Conservation (phyloP, 1,140 invertebrate genomes). For the Nilaparvata lugens region DNA sequence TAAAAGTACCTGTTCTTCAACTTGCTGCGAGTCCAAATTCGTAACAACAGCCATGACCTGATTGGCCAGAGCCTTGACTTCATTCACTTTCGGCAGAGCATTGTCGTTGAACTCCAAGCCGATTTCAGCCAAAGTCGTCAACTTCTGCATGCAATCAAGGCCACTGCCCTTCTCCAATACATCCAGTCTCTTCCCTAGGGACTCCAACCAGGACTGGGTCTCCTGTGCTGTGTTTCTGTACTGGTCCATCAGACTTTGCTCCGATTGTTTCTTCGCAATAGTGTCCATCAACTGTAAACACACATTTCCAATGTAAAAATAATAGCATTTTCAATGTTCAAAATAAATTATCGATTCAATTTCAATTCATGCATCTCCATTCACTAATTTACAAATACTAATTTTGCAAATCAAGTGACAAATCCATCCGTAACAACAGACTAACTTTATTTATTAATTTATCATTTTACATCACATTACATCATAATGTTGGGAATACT, state of each 20-base stretch:
- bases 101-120: slow-evolving; percentile 46
- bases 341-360: too few species aligned
- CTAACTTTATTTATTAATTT: too few species aligned
- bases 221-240: slow-evolving; percentile 65
- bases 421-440: too few species aligned
- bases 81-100: slow-evolving; percentile 45
- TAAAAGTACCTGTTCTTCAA: slow-evolving; percentile 64
- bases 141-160: slow-evolving; percentile 70
- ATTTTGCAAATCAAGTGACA: too few species aligned
- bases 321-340: too few species aligned
- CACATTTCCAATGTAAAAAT: too few species aligned
- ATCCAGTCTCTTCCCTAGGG: slow-evolving; percentile 65
- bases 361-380: too few species aligned
- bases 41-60: slow-evolving; percentile 70
- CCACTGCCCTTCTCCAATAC: slow-evolving; percentile 71
- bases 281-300: slow-evolving; percentile 48
- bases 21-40: slow-evolving; percentile 79
- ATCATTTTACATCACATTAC: too few species aligned
- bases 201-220: slow-evolving; percentile 71
- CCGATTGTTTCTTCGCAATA: slow-evolving; percentile 62
- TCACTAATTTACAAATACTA: too few species aligned
- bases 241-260: slow-evolving; percentile 66
- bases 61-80: slow-evolving; percentile 54
- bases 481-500: too few species aligned
- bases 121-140: slow-evolving; percentile 57